Conservation (phyloP, 2,797 vertebrate genomes). For the Dicrostonyx torquatus region DNA sequence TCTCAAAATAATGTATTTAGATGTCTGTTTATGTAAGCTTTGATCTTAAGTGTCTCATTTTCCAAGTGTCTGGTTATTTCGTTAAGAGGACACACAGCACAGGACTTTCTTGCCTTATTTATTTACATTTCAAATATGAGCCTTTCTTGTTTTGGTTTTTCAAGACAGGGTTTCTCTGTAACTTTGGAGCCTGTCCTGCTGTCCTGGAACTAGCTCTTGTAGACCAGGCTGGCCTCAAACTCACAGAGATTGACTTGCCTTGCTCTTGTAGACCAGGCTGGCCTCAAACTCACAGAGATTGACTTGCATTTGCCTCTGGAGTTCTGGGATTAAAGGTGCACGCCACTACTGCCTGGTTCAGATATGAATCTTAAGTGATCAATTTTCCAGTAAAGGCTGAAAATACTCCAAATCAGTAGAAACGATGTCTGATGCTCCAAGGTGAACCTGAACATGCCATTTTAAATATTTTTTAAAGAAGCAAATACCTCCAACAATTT, state of each 20-base stretch:
- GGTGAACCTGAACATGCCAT: conserved; percentile 58
- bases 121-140: conserved; percentile 60
- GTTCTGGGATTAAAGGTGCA: too few relatives aligned
- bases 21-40: conserved; percentile 15
- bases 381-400: conserved; percentile 70
- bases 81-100: background rate
- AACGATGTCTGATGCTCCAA: conserved; percentile 69
- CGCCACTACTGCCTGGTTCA: background rate
- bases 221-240: too few relatives aligned
- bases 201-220: too few relatives aligned
- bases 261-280: too few relatives aligned
- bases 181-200: too few relatives aligned
- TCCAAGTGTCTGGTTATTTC: conserved; percentile 45
- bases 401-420: conserved; percentile 60
- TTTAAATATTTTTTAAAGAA: conserved; percentile 41
- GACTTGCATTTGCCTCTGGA: too few relatives aligned
- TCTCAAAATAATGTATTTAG: background rate
- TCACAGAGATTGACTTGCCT: too few relatives aligned
- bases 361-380: conserved; percentile 42
- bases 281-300: too few relatives aligned
- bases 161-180: too few relatives aligned
- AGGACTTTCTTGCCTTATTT: conserved; percentile 13
- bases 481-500: background rate
- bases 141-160: background rate
- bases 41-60: background rate